Evolutionary conservation across 2,888 invertebrate species (phyloP).

Genomic region (Brachyopa scutellaris): DNA sequence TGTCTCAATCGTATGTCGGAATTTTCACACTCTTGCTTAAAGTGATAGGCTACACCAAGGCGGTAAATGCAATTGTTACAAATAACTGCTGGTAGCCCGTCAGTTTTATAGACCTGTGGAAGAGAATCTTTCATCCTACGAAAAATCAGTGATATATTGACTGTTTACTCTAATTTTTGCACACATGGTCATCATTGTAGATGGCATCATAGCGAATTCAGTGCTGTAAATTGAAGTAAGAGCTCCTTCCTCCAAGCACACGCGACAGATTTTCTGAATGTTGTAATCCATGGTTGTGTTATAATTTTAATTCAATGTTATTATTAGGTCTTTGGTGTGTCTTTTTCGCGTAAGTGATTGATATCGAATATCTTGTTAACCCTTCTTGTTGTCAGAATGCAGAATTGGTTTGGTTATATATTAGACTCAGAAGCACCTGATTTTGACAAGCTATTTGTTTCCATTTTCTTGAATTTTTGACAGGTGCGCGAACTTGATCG

Average conservation of each 20-base stretch:
- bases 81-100: constrained; percentile 85
- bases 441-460: too few species aligned
- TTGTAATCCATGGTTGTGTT: constrained; percentile 80
- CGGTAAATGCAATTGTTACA: constrained; percentile 86
- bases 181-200: constrained; percentile 85
- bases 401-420: too few species aligned
- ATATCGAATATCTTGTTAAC: neutral
- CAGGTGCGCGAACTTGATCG: too few species aligned
- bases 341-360: too few species aligned
- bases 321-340: too few species aligned
- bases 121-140: too few species aligned
- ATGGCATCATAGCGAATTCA: constrained; percentile 84
- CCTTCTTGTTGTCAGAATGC: too few species aligned
- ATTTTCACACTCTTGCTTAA: constrained; percentile 85
- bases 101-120: constrained; percentile 82
- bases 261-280: constrained; percentile 83
- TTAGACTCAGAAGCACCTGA: too few species aligned
- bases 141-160: too few species aligned
- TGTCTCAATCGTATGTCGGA: constrained; percentile 84
- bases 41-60: constrained; percentile 85
- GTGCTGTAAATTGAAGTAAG: constrained; percentile 85
- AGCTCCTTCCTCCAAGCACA: constrained; percentile 85
- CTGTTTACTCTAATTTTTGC: constrained; percentile 83
- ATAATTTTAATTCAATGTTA: neutral
- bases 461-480: too few species aligned